Evolutionary conservation across 1,140 invertebrate species (phyloP), one percentile per base, ranked within the genome.

Genomic region (Drosophila parvula): DNA sequence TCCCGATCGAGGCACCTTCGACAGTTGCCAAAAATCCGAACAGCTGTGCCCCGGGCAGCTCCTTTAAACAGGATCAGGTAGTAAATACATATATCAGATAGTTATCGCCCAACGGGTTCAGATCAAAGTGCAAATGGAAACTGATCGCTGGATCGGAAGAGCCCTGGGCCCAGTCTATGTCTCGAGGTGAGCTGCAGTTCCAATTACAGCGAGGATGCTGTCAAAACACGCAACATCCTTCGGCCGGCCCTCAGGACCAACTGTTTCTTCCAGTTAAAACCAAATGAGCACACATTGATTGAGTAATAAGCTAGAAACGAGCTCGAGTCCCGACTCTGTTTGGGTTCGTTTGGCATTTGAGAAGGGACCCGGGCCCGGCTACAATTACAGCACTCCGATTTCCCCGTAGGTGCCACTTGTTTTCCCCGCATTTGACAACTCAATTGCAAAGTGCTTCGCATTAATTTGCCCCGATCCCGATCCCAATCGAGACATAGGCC

Each of bases 361-460:
- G 32, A 5, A 22, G 7, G 5, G 50, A 22, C 22, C 22, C 22
- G 22, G 22, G 22, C 12, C 38, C 55, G 28, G 41, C 38, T 56
- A 48, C 51, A 48, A 34, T 70, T 71, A 65, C 50, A 44, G 41
- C 58, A 22, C 51, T 51, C 69, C 63, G 12, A 59, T 74, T 57
- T 71, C 53, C 57, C 50, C 43, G 43, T 71, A 70, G 80, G 63
- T 79, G 80, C 80, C 80, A 53, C 63, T 70, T 74, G 70, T 60
- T 78, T 69, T 62, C n/a, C 40, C 60, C 64, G 48, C 50, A 59
- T 83, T 67, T 83, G 77, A 84, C 81, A 84, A 78, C 73, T 84
- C 79, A 73, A 83, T 86, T 88, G 79, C 77, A 79, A 84, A 83
- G 81, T 74, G 79, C 44, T 79, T 83, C 71, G 50, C 70, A 85